These are phyloP conservation scores for Astropecten irregularis DNA, from an alignment of 53 echinoderm and acorn worm genomes.

Conservation along the genomic window DNA sequence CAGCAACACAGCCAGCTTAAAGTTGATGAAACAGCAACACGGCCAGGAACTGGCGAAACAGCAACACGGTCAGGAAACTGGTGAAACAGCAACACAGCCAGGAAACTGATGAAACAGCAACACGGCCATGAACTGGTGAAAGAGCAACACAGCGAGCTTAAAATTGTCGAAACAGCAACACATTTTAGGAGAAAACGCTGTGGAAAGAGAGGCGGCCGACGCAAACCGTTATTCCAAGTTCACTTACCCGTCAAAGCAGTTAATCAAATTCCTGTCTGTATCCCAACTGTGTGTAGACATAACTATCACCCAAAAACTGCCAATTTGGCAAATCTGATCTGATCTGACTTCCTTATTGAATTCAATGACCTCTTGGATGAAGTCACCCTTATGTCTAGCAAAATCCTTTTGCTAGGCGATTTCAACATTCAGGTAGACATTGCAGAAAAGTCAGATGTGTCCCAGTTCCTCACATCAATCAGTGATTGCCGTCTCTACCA, in stretches of 20 bases:
- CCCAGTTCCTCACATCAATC: not conserved
- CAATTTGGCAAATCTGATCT: not conserved
- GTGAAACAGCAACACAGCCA: no score
- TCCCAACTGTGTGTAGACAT: conserved; percentile 9
- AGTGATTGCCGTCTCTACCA: not conserved
- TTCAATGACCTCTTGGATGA: not conserved
- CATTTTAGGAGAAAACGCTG: not conserved
- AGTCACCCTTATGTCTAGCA: not conserved
- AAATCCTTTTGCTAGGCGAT: not conserved
- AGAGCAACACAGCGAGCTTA: no score
- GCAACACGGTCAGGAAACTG: no score
- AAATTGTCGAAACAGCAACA: no score
- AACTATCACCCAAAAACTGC: conserved; percentile 5
- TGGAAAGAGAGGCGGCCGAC: not conserved
- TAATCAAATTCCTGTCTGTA: not conserved
- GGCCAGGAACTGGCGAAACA: no score
- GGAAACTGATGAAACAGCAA: no score
- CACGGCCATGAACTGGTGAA: no score
- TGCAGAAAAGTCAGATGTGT: not conserved
- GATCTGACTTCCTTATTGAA: no score
- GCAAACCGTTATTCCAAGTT: not conserved
- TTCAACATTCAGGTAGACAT: conserved; percentile 9
- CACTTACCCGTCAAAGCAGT: not conserved
- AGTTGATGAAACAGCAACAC: no score
- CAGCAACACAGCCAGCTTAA: no score